Conservation (phyloP, 1,140 invertebrate genomes). For the Drosophila ogumai region DNA sequence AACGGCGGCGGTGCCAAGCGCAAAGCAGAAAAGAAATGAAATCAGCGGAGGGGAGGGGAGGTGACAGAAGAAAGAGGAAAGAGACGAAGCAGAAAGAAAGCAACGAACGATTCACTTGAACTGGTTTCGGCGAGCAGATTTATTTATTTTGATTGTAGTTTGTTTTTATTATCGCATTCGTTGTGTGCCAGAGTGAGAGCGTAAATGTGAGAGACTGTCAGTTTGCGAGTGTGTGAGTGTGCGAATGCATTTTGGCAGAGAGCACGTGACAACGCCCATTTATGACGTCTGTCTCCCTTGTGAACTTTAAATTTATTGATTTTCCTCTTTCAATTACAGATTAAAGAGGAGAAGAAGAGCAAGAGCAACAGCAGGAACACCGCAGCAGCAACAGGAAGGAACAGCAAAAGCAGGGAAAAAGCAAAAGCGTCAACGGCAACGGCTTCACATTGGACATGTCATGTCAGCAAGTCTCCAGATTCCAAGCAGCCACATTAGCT, state of each 20-base stretch:
- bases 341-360: conserved; percentile 38
- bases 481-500: conserved; percentile 63
- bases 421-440: conserved; percentile 52
- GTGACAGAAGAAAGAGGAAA: conserved; percentile 10
- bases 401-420: conserved; percentile 16
- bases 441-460: conserved; percentile 84
- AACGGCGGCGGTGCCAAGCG: conserved; percentile 32
- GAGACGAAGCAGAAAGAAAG: conserved; percentile 54
- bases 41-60: conserved; percentile 3
- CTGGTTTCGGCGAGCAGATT: conserved; percentile 61
- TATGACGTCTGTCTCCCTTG: conserved; percentile 29
- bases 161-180: conserved; percentile 70
- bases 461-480: conserved; percentile 84
- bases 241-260: conserved; percentile 52
- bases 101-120: conserved; percentile 71
- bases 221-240: conserved; percentile 2
- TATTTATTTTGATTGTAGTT: conserved; percentile 67
- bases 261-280: conserved; percentile 76
- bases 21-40: conserved; percentile 31
- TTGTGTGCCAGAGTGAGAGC: conserved; percentile 20
- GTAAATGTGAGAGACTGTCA: conserved; percentile 21
- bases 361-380: conserved; percentile 9
- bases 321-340: conserved; percentile 43
- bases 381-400: conserved; percentile 12
- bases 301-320: conserved; percentile 42